phyloP scores from a whole-genome alignment of 2,888 invertebrate genomes.

The Acanthopleura granulata region DNA sequence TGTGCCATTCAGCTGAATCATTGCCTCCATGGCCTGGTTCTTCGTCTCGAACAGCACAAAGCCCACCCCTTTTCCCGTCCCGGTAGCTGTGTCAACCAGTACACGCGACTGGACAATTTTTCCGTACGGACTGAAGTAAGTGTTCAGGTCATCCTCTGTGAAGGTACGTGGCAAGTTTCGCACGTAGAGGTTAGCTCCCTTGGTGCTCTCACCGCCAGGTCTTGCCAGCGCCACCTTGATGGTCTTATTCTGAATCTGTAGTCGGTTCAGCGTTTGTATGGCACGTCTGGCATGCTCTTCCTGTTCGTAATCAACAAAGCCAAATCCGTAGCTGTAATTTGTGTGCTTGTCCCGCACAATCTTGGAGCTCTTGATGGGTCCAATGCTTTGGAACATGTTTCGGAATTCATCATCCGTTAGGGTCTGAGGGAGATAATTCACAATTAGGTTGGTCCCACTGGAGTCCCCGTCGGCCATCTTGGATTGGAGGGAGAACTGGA shows the following conservation, averaged over 20 bases:
- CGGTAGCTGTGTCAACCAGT: slow-evolving; percentile 88
- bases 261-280: slow-evolving; percentile 88
- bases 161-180: slow-evolving; percentile 82
- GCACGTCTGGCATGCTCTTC: slow-evolving; percentile 89
- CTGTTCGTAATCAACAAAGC: slow-evolving; percentile 91
- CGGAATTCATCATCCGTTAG: slow-evolving; percentile 92
- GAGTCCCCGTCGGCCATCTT: slow-evolving; percentile 7
- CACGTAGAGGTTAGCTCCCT: slow-evolving; percentile 94
- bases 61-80: slow-evolving; percentile 89
- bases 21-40: slow-evolving; percentile 91
- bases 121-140: slow-evolving; percentile 89
- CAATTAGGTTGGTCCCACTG: slow-evolving; percentile 84
- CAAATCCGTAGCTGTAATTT: slow-evolving; percentile 96
- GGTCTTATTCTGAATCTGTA: slow-evolving; percentile 89
- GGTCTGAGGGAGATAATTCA: slow-evolving; percentile 95
- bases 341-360: slow-evolving; percentile 77
- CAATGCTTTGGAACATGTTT: slow-evolving; percentile 88
- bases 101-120: slow-evolving; percentile 93
- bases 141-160: slow-evolving; percentile 83
- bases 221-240: slow-evolving; percentile 94
- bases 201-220: slow-evolving; percentile 91
- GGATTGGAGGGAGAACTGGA: background rate
- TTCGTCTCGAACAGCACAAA: slow-evolving; percentile 86
- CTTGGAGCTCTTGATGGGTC: slow-evolving; percentile 89
- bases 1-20: slow-evolving; percentile 83